phyloP scores from a whole-genome alignment of 2,113 vertebrate species.

The Gracilinanus agilis region DNA sequence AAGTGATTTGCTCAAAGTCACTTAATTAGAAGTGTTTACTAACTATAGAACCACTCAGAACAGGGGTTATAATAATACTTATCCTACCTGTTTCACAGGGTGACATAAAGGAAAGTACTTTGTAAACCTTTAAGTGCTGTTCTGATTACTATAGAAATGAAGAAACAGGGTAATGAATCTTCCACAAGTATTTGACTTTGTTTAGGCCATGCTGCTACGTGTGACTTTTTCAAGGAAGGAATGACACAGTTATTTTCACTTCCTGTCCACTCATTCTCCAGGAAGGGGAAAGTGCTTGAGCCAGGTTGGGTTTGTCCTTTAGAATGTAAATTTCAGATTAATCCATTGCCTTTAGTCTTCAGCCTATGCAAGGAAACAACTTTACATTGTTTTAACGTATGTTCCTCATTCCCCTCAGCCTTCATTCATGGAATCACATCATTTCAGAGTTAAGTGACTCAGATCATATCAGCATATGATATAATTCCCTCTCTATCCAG shows the following conservation, averaged over 20 bases:
- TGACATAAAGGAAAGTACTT: not conserved
- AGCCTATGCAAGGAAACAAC: not conserved
- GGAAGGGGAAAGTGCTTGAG: not conserved
- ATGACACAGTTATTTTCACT: not conserved
- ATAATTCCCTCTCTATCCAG: not conserved
- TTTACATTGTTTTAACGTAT: not conserved
- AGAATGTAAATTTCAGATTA: not conserved
- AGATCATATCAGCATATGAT: not conserved
- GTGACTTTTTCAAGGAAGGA: not conserved
- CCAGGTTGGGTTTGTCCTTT: not conserved
- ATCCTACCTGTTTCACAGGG: not conserved
- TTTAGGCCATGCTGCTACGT: not conserved
- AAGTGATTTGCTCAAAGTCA: not conserved
- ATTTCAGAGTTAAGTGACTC: not conserved
- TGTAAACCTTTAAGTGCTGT: not conserved
- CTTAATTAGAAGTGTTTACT: not conserved
- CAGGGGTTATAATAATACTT: not conserved
- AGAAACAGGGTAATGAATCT: not conserved
- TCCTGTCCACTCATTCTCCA: not conserved
- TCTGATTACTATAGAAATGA: not conserved
- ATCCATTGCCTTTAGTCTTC: not conserved
- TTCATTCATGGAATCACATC: not conserved
- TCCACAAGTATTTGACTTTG: not conserved
- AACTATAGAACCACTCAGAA: not conserved
- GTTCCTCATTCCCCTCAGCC: not conserved